These are phyloP conservation scores for Tokudaia tokunoshimensis DNA, from an alignment of 2,797 vertebrate species.

Conservation along the genomic window DNA sequence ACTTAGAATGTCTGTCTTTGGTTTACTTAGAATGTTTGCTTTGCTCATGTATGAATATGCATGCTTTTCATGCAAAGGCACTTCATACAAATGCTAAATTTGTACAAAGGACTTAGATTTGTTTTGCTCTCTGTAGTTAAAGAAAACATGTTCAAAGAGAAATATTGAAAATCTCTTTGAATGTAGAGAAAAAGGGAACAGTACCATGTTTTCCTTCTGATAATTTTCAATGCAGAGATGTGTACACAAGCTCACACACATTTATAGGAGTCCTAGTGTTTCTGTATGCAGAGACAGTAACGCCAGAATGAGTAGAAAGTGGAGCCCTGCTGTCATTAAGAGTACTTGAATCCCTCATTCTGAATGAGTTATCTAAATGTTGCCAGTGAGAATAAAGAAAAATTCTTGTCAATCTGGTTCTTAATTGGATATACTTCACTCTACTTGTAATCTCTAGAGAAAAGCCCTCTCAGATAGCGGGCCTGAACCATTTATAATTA, in stretches of 20 bases:
- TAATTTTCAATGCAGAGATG: slow-evolving; percentile 4
- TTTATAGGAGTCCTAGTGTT: background rate
- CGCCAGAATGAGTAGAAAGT: background rate
- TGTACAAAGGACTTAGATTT: background rate
- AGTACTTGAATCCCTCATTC: slow-evolving; percentile 62
- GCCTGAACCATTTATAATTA: slow-evolving; percentile 64
- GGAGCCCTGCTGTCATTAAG: slow-evolving; percentile 43
- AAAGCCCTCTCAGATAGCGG: slow-evolving; percentile 58
- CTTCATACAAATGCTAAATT: background rate
- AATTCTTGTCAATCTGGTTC: slow-evolving; percentile 64
- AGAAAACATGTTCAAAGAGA: background rate
- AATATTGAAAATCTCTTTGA: background rate
- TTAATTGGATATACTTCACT: slow-evolving; percentile 77
- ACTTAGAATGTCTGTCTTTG: background rate
- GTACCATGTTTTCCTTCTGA: background rate
- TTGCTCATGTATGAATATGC: background rate
- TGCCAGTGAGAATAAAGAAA: slow-evolving; percentile 52
- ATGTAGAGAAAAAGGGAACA: background rate
- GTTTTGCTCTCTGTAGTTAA: background rate
- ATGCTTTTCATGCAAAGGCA: background rate
- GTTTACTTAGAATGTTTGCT: background rate
- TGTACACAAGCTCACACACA: background rate
- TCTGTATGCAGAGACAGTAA: slow-evolving; percentile 33
- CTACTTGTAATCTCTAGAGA: slow-evolving; percentile 65
- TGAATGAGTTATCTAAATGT: slow-evolving; percentile 57